These are phyloP conservation scores for Blomia tropicalis DNA, from an alignment of 2,888 invertebrate species.

Conservation along the genomic window DNA sequence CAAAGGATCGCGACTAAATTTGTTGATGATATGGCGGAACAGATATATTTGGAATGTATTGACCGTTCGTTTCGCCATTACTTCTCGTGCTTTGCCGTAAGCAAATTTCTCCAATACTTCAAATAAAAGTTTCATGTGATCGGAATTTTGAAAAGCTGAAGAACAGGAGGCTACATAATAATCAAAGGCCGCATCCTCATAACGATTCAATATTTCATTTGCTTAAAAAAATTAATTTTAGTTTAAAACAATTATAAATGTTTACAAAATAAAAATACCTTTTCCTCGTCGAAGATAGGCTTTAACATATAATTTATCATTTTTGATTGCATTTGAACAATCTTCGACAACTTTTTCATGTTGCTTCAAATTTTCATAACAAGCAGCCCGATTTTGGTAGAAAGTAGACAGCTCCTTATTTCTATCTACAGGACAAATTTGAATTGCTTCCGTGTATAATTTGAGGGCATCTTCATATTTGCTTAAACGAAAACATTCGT, in stretches of 20 bases:
- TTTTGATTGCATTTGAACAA: slow-evolving; percentile 63
- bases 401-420: slow-evolving; percentile 65
- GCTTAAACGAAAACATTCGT: slow-evolving; percentile 39
- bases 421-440: slow-evolving; percentile 42
- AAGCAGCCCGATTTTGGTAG: slow-evolving; percentile 88
- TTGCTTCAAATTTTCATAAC: slow-evolving; percentile 62
- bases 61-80: background rate
- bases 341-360: slow-evolving; percentile 69
- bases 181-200: slow-evolving; percentile 14
- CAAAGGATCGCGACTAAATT: slow-evolving; percentile 11
- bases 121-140: background rate
- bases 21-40: background rate
- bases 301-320: slow-evolving; percentile 71
- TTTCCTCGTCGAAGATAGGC: slow-evolving; percentile 61
- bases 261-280: slow-evolving; percentile 14
- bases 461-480: slow-evolving; percentile 39
- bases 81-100: slow-evolving; percentile 12
- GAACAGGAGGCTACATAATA: background rate
- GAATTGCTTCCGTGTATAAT: slow-evolving; percentile 40
- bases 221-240: slow-evolving; percentile 2
- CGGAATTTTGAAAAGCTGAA: slow-evolving; percentile 11
- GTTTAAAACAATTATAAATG: slow-evolving; percentile 2
- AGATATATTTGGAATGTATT: slow-evolving; percentile 14
- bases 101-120: slow-evolving; percentile 9
- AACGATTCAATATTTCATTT: background rate